Evolutionary conservation across 2,888 invertebrate genomes (phyloP).

Genomic region (Venusia cambrica): DNA sequence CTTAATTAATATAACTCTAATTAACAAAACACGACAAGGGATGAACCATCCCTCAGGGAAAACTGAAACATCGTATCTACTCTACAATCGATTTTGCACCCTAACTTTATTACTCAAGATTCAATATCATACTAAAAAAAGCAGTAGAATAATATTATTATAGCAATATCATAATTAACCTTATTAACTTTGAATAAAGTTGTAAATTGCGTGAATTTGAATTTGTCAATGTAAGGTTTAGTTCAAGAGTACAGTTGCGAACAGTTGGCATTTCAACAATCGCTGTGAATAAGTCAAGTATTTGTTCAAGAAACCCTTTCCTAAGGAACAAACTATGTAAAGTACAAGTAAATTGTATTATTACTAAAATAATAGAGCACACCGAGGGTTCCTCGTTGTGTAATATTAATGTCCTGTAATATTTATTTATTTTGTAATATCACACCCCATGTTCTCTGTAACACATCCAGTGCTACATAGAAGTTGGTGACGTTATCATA

Average conservation of each 20-base stretch:
- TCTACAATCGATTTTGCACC: slow-evolving; percentile 3
- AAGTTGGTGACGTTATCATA: no score
- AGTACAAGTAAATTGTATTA: no score
- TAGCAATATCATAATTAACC: slow-evolving; percentile 2
- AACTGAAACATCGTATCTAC: slow-evolving; percentile 8
- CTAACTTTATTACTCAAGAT: no score
- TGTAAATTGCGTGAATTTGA: slow-evolving; percentile 4
- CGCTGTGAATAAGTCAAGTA: slow-evolving; percentile 26
- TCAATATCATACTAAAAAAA: slow-evolving; percentile 9
- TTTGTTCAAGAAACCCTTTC: slow-evolving; percentile 22
- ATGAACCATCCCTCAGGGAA: slow-evolving; percentile 19
- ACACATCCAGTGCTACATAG: no score
- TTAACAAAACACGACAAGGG: slow-evolving; percentile 29
- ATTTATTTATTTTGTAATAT: no score
- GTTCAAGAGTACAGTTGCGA: slow-evolving; percentile 15
- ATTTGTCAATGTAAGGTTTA: slow-evolving; percentile 3
- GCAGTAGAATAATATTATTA: neutral
- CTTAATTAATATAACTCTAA: slow-evolving; percentile 29
- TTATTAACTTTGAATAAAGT: neutral
- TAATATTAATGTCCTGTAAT: no score
- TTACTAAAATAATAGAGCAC: no score
- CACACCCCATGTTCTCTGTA: no score
- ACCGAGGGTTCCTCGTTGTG: no score
- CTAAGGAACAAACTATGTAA: no score
- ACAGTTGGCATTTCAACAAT: slow-evolving; percentile 26